Evolutionary conservation across 2,888 invertebrate species (phyloP), one percentile per base, ranked within the genome.

Genomic region (Balanococcus diminutus): DNA sequence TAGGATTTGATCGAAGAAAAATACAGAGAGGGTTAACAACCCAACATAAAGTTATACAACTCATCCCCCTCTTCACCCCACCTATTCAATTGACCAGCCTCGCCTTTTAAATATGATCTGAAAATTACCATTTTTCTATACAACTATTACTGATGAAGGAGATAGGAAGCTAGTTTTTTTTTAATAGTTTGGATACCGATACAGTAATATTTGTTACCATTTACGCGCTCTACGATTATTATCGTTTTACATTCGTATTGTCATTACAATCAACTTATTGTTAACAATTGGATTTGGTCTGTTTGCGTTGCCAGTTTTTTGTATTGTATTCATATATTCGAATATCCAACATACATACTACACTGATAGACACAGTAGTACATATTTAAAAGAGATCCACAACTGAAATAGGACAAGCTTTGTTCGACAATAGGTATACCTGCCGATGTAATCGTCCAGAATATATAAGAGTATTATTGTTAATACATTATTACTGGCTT

Each of bases 211-310:
- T 67, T 67, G 67, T 67, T 67, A 67, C 67, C 67, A 67, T 67
- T 67, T 67, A 67, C 67, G 67, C 67, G 67, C 25, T 67, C 67
- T 79, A 79, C 51, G 85, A 85, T 85, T 85, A 85, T 85, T 85
- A 85, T 85, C 72, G 75, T 85, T 85, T 85, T 85, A 28, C 84
- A 84, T 84, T 79, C 42, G 75, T 85, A 85, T 85, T 85, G 85
- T 85, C 85, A 75, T 85, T 85, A 85, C 85, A 85, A 85, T 85
- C 85, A 51, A 79, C 32, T 36, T 51, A 85, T 85, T 85, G 85
- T 85, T 85, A 85, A 79, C 85, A 85, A 85, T 85, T 85, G 79
- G 85, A 85, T 85, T 85, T 85, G 85, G 85, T 85, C 85, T 85
- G 85, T 85, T 85, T 84, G 72, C 42, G 84, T 84, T 79, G 32